Percentiles rank a stretch among this genome's conserved stretches.
phyloP scores from a whole-genome alignment of 1,140 invertebrate species.

The Ephestia elutella region DNA sequence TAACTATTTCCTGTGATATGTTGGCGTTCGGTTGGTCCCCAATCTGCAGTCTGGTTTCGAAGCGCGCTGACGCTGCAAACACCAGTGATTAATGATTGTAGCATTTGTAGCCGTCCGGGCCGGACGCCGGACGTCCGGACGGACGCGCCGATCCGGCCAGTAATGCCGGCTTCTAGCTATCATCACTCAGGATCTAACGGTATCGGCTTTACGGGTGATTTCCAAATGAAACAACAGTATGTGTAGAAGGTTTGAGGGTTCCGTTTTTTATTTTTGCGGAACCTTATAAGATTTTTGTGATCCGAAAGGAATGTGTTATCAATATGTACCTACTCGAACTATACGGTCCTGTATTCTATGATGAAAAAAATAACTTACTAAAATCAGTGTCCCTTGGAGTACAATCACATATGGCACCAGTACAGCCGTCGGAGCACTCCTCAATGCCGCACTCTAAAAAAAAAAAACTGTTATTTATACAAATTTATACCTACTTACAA shows the following conservation, averaged over 20 bases:
- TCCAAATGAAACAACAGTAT: too few relatives aligned
- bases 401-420: conserved; percentile 51
- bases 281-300: too few relatives aligned
- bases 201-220: neutral
- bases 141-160: neutral
- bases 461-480: conserved; percentile 3
- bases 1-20: conserved; percentile 56
- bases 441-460: conserved; percentile 60
- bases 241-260: too few relatives aligned
- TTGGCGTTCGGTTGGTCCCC: conserved; percentile 47
- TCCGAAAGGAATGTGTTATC: too few relatives aligned
- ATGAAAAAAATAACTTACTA: conserved; percentile 36
- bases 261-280: too few relatives aligned
- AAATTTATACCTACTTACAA: neutral
- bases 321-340: too few relatives aligned
- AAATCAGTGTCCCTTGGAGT: conserved; percentile 51
- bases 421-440: conserved; percentile 57
- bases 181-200: neutral
- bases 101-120: too few relatives aligned
- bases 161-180: neutral
- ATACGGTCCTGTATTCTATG: neutral
- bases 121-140: neutral
- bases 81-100: neutral
- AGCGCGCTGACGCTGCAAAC: conserved; percentile 49
- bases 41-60: conserved; percentile 60